Evolutionary conservation across 2,888 invertebrate genomes (phyloP).

Genomic region (Coelogynopora nodosa): DNA sequence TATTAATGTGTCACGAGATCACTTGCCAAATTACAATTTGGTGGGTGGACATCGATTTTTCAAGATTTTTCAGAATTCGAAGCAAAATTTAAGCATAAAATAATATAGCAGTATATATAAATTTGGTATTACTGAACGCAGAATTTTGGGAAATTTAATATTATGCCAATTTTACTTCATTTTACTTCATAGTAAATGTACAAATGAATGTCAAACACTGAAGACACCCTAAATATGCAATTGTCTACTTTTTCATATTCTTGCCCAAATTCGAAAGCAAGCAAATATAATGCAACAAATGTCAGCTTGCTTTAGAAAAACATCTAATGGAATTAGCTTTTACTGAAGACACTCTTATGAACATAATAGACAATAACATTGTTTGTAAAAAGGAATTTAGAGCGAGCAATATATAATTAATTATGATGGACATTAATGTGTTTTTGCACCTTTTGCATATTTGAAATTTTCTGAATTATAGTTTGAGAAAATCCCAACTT

Average conservation of each 20-base stretch:
- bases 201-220: not conserved
- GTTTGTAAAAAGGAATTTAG: too few relatives aligned
- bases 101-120: not conserved
- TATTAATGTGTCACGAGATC: not conserved
- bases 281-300: too few relatives aligned
- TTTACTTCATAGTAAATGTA: not conserved
- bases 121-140: not conserved
- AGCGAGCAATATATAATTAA: too few relatives aligned
- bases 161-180: not conserved
- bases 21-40: not conserved
- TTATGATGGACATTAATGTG: too few relatives aligned
- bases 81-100: not conserved
- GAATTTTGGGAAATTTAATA: not conserved
- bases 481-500: too few relatives aligned
- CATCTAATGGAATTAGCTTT: too few relatives aligned
- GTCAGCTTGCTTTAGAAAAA: too few relatives aligned
- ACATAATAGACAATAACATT: too few relatives aligned
- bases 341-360: too few relatives aligned
- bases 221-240: not conserved
- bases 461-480: too few relatives aligned
- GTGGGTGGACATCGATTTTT: not conserved
- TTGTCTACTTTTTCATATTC: not conserved
- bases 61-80: not conserved
- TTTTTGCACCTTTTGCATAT: too few relatives aligned
- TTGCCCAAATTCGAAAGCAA: too few relatives aligned